These are phyloP conservation scores for Takifugu flavidus DNA, from an alignment of 2,113 vertebrate genomes.

Conservation along the genomic window DNA sequence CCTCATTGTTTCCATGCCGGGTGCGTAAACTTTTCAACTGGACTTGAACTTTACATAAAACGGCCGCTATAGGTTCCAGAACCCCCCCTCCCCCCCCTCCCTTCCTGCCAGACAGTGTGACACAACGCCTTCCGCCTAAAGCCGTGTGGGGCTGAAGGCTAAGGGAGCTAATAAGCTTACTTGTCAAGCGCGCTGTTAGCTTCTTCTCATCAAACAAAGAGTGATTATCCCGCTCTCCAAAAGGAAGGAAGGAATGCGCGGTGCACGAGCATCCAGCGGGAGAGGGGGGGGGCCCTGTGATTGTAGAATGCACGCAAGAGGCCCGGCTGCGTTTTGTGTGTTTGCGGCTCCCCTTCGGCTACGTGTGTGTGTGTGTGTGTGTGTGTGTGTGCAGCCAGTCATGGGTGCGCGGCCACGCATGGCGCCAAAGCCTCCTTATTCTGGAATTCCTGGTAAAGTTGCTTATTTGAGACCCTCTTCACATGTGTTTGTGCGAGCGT, in stretches of 20 bases:
- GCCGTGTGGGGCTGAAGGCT: slow-evolving; percentile 65
- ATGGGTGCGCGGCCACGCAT: slow-evolving; percentile 49
- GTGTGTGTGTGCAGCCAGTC: slow-evolving; percentile 25
- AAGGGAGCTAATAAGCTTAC: slow-evolving; percentile 83
- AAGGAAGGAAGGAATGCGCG: slow-evolving; percentile 78
- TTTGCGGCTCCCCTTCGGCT: slow-evolving; percentile 30
- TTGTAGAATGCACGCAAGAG: slow-evolving; percentile 41
- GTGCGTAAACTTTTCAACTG: slow-evolving; percentile 78
- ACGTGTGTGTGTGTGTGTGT: slow-evolving; percentile 13
- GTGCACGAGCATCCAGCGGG: slow-evolving; percentile 11
- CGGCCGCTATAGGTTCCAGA: neutral
- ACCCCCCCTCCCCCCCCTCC: no score
- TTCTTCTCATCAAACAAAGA: slow-evolving; percentile 82
- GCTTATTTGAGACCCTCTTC: slow-evolving; percentile 65
- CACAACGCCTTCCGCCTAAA: slow-evolving; percentile 47
- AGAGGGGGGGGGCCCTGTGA: slow-evolving; percentile 21
- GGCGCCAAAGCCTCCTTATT: slow-evolving; percentile 56
- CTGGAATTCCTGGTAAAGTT: slow-evolving; percentile 65
- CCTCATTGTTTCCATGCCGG: slow-evolving; percentile 11
- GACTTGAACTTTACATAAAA: slow-evolving; percentile 79
- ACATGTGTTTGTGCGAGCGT: slow-evolving; percentile 29
- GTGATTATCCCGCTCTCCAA: slow-evolving; percentile 82
- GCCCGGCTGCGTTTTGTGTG: slow-evolving; percentile 10
- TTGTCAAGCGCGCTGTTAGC: slow-evolving; percentile 78
- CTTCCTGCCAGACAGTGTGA: slow-evolving; percentile 24